Evolutionary conservation across 2,888 invertebrate species (phyloP).

Genomic region (Leptura quadrifasciata): DNA sequence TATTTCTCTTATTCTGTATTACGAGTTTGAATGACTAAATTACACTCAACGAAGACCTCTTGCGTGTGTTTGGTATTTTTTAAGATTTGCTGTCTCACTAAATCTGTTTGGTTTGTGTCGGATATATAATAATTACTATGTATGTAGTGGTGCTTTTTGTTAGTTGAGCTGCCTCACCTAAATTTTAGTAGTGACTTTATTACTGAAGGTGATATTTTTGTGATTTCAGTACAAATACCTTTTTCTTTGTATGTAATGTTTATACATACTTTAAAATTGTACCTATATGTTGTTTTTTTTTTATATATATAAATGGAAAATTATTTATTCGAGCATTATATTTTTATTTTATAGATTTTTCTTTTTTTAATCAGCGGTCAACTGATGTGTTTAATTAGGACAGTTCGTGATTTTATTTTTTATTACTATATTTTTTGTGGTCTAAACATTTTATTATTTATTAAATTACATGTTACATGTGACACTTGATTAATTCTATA

Average conservation of each 20-base stretch:
- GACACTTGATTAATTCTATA: too few species aligned
- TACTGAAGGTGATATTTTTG: slow-evolving; percentile 61
- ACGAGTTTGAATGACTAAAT: not conserved
- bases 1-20: not conserved
- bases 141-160: slow-evolving; percentile 20
- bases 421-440: too few species aligned
- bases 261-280: slow-evolving; percentile 40
- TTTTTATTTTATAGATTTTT: slow-evolving; percentile 39
- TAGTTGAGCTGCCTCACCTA: slow-evolving; percentile 24
- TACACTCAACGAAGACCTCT: not conserved
- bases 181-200: slow-evolving; percentile 41
- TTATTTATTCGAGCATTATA: slow-evolving; percentile 44
- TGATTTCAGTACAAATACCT: slow-evolving; percentile 60
- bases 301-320: slow-evolving; percentile 34
- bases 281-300: slow-evolving; percentile 33
- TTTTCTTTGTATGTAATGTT: slow-evolving; percentile 45
- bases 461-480: too few species aligned
- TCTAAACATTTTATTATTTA: too few species aligned
- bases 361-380: slow-evolving; percentile 5
- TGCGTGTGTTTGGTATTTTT: not conserved
- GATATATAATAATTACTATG: not conserved
- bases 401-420: too few species aligned
- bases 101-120: not conserved
- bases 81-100: not conserved
- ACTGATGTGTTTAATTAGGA: slow-evolving; percentile 14